These are phyloP conservation scores for Ibidorhyncha struthersii DNA, from an alignment of 2,113 vertebrate species.

Conservation along the genomic window DNA sequence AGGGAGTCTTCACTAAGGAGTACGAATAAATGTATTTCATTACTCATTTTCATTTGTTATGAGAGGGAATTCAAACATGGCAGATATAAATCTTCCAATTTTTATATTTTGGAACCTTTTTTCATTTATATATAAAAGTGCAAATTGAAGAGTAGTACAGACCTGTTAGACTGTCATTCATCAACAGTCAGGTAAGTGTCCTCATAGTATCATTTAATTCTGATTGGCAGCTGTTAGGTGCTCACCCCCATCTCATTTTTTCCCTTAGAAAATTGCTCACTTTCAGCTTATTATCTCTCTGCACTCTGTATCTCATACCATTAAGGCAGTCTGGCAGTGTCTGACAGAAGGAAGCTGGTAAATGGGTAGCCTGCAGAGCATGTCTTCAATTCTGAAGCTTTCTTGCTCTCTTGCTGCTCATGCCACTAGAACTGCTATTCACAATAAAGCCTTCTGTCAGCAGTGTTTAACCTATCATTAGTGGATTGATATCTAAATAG, in stretches of 20 bases:
- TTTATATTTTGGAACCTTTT: neutral
- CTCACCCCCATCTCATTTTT: constrained; percentile 26
- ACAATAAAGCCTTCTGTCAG: neutral
- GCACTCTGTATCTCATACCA: neutral
- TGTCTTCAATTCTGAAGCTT: constrained; percentile 12
- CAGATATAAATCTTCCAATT: neutral
- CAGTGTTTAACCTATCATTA: neutral
- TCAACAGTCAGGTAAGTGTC: neutral
- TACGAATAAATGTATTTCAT: neutral
- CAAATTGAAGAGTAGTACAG: neutral
- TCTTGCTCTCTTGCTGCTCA: neutral
- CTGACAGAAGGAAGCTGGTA: constrained; percentile 40
- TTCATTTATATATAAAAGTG: neutral
- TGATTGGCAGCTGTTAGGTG: constrained; percentile 43
- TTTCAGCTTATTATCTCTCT: constrained; percentile 56
- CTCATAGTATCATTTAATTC: constrained; percentile 38
- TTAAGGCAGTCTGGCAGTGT: constrained; percentile 41
- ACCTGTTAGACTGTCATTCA: neutral
- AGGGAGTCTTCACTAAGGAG: neutral
- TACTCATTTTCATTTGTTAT: neutral
- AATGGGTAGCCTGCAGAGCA: neutral
- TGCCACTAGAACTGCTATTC: neutral
- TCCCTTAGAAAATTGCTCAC: constrained; percentile 46
- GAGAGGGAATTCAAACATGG: neutral
- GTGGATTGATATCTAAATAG: neutral